Evolutionary conservation across 2,113 vertebrate genomes (phyloP), one percentile per base, ranked within the genome.

Genomic region (Xiphias gladius): DNA sequence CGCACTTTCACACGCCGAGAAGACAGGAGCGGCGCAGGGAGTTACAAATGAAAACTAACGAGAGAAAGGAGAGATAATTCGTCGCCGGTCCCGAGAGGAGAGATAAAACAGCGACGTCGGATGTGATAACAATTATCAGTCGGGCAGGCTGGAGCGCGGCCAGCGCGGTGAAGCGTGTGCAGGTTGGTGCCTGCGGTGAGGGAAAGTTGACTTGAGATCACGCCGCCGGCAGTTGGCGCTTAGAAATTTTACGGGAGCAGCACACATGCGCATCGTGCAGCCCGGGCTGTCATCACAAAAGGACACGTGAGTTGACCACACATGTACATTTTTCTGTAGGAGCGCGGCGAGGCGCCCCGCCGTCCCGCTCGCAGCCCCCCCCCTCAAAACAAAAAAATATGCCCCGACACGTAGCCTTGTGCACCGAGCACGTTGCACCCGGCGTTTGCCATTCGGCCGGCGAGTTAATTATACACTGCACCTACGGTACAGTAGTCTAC

Each of bases 241-340:
- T 82, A 76, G 24, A 84, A 83, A n/a, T n/a, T 80, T 80, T 65
- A 84, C 59, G 5, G 32, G 3, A 6, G 32, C 32, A 5, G 74
- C 86, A 77, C 89, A 89, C 92, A 94, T 92, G 92, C 92, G 91
- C 91, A 84, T 37, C 70, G 19, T 52, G 82, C 5, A 73, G 62
- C 64, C 70, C 24, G 39, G 58, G 71, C 87, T 91, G 89, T 91
- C 88, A 89, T 87, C 72, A 43, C 55, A 68, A n/a, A 48, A 81
- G 86, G 90, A 91, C 90, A 89, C 83, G 90, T 92, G 89, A 93
- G 88, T 78, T 73, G 82, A 82, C 87, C 90, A 82, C 88, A 85
- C 91, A 89, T 89, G 92, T 84, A 87, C 73, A 73, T 76, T 35
- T 41, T 77, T 62, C 35, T 82, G 64, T 22, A 50, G 75, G 61